phyloP scores from a whole-genome alignment of 2,113 vertebrate genomes.

The Terrapene triunguis region DNA sequence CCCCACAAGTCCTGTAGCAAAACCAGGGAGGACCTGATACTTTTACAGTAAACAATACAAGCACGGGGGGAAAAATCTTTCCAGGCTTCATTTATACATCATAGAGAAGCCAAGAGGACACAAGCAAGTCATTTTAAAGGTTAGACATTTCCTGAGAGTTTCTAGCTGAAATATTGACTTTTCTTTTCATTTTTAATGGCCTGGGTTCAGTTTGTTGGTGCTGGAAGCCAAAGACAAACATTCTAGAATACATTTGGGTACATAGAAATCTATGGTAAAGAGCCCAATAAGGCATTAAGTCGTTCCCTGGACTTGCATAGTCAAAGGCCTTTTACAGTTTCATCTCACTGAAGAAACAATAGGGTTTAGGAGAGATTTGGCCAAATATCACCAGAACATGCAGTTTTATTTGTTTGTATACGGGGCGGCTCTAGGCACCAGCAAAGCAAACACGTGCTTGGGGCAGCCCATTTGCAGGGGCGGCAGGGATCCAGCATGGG shows the following conservation, averaged over 20 bases:
- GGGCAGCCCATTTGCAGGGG: too few species aligned
- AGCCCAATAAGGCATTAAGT: neutral
- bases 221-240: conserved; percentile 7
- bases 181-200: neutral
- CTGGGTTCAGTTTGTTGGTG: neutral
- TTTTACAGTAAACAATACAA: neutral
- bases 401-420: conserved; percentile 20
- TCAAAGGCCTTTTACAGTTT: neutral
- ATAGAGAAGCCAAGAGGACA: neutral
- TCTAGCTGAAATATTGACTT: neutral
- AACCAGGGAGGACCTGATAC: neutral
- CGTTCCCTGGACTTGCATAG: neutral
- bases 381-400: neutral
- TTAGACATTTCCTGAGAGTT: neutral
- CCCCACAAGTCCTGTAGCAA: neutral
- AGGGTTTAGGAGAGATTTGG: neutral
- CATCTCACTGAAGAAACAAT: neutral
- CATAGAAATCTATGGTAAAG: neutral
- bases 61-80: neutral
- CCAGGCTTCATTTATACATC: neutral
- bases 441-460: too few species aligned
- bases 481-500: too few species aligned
- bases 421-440: neutral
- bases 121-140: neutral
- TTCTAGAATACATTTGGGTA: neutral